Percentiles rank a stretch among this genome's conserved stretches.
Conservation (phyloP, 2,888 invertebrate genomes). For the Noctua janthina region DNA sequence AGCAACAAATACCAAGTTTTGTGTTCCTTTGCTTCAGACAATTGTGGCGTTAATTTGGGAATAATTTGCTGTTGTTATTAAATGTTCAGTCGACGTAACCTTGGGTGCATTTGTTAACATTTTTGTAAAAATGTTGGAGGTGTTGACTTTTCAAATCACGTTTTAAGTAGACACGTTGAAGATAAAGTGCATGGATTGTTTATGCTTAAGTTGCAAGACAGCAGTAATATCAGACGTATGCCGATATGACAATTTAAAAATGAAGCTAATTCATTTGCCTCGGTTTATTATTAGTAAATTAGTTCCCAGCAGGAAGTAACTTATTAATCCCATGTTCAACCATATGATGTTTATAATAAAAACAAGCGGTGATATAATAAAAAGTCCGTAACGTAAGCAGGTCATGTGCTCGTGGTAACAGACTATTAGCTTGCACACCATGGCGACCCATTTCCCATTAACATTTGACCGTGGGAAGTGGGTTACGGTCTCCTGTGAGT, state of each 20-base stretch:
- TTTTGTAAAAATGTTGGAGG: conserved; percentile 17
- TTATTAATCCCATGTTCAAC: conserved; percentile 11
- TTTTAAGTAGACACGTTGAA: conserved; percentile 11
- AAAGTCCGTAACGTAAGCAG: conserved; percentile 20
- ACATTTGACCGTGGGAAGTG: conserved; percentile 55
- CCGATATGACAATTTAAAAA: not conserved
- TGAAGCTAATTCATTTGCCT: not conserved
- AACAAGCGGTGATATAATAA: no score
- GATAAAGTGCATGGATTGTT: not conserved
- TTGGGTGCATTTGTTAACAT: conserved; percentile 38
- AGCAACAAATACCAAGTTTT: conserved; percentile 53
- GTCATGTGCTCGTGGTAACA: conserved; percentile 33
- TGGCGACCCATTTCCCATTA: conserved; percentile 47
- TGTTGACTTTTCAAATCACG: conserved; percentile 26
- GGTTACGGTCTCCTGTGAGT: conserved; percentile 37
- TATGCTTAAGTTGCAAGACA: conserved; percentile 7
- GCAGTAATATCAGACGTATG: not conserved
- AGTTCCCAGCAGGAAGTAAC: conserved; percentile 12
- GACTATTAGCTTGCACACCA: conserved; percentile 37
- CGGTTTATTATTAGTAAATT: not conserved
- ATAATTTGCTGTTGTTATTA: conserved; percentile 23
- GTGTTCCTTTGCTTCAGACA: conserved; percentile 26
- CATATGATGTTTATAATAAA: conserved; percentile 13
- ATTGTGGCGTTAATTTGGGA: conserved; percentile 35
- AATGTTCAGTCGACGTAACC: conserved; percentile 21